These are phyloP conservation scores for Drosophila anomelani DNA, from an alignment of 2,888 invertebrate species.

Conservation along the genomic window DNA sequence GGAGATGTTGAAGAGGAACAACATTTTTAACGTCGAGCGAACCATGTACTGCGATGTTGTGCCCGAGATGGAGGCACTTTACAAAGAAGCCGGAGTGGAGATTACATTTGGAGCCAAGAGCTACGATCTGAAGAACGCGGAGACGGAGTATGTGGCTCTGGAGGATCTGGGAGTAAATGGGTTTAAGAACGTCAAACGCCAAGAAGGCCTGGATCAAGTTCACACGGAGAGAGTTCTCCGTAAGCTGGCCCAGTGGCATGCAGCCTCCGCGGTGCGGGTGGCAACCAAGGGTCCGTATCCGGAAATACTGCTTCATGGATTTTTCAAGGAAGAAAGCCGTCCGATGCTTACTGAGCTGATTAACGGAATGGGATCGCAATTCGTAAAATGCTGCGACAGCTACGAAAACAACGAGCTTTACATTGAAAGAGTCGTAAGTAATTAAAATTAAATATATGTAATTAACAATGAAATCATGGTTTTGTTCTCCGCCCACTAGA, in stretches of 20 bases:
- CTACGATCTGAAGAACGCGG: conserved; percentile 57
- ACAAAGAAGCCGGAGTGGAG: conserved; percentile 60
- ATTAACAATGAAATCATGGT: background rate
- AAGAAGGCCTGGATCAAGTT: conserved; percentile 71
- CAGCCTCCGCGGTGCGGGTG: conserved; percentile 72
- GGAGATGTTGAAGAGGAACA: conserved; percentile 41
- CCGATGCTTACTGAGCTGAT: conserved; percentile 37
- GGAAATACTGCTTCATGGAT: conserved; percentile 9
- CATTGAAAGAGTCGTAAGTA: conserved; percentile 65
- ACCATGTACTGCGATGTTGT: conserved; percentile 72
- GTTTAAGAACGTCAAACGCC: conserved; percentile 71
- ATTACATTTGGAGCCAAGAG: conserved; percentile 71
- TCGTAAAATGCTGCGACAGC: conserved; percentile 45
- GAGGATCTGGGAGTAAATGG: conserved; percentile 72
- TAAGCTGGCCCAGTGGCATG: conserved; percentile 80
- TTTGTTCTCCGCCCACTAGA: conserved; percentile 33
- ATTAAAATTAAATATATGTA: background rate
- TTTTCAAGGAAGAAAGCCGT: conserved; percentile 51
- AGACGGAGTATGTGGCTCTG: conserved; percentile 62
- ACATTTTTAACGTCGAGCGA: conserved; percentile 72
- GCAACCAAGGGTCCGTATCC: conserved; percentile 60
- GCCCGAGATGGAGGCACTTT: conserved; percentile 77
- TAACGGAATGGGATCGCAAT: conserved; percentile 19
- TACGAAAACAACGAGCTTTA: conserved; percentile 56
- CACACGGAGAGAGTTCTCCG: conserved; percentile 69